A percentile compares a stretch with the other conserved stretches of the same genome.
Conservation (phyloP, 2,113 vertebrate genomes). For the Scophthalmus maximus region DNA sequence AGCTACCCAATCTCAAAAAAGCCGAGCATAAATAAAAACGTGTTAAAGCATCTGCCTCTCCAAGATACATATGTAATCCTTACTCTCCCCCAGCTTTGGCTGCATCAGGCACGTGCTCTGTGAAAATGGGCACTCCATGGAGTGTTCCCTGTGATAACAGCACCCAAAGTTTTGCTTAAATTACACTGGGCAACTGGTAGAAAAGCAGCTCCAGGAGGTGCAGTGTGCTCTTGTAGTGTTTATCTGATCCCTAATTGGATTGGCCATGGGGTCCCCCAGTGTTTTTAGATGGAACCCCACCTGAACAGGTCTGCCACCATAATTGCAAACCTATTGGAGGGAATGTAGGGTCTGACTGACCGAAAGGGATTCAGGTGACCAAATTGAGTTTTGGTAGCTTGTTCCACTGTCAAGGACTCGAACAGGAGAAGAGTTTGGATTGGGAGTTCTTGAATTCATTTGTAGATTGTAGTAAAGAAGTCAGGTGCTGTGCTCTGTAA, state of each 20-base stretch:
- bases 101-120: background rate
- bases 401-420: too few relatives aligned
- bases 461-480: too few relatives aligned
- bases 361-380: too few relatives aligned
- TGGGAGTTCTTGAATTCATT: too few relatives aligned
- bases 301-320: background rate
- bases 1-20: background rate
- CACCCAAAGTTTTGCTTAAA: background rate
- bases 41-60: background rate
- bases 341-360: background rate
- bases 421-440: too few relatives aligned
- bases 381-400: too few relatives aligned
- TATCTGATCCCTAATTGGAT: background rate
- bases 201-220: background rate
- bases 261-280: background rate
- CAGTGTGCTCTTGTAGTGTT: background rate
- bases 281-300: background rate
- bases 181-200: background rate
- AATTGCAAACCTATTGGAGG: background rate
- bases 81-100: background rate
- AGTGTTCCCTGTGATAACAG: background rate
- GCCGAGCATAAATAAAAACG: background rate
- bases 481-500: accelerated
- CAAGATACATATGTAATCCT: background rate
- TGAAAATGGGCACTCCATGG: background rate